Evolutionary conservation across 2,888 invertebrate genomes (phyloP), one percentile per base, ranked within the genome.

Genomic region (Brachyptera risi): DNA sequence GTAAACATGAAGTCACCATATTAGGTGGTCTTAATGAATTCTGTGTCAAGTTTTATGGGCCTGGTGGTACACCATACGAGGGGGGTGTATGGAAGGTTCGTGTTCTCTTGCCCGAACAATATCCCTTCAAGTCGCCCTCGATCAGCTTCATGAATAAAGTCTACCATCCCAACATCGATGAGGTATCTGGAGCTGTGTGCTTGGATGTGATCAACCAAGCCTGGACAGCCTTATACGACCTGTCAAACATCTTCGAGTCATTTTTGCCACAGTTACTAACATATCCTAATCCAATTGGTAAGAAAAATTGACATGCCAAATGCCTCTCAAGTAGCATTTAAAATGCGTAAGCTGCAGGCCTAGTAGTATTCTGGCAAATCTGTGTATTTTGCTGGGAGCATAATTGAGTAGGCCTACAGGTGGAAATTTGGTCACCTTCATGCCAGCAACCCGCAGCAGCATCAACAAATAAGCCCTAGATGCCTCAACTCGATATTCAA

Each of bases 271-370:
- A 99, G 80, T 82, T 99, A 76, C 83, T 99, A 75, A 96, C 97
- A 70, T 99, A 99, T 82, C 99, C 99, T 54, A 99, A 99, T 81
- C 98, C 99, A 59, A 96, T 96, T 71, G 99, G n/a, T n/a, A n/a
- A n/a, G n/a, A n/a, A n/a, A n/a, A n/a, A n/a, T n/a, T n/a, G n/a
- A n/a, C n/a, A n/a, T n/a, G n/a, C n/a, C n/a, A n/a, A n/a, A n/a
- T n/a, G n/a, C n/a, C n/a, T n/a, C n/a, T n/a, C n/a, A n/a, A n/a
- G n/a, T n/a, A n/a, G n/a, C n/a, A n/a, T n/a, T n/a, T n/a, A n/a
- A n/a, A n/a, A n/a, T n/a, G n/a, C n/a, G n/a, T n/a, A n/a, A n/a
- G n/a, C n/a, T n/a, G n/a, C n/a, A n/a, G n/a, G n/a, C n/a, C n/a
- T n/a, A n/a, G n/a, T n/a, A n/a, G n/a, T n/a, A n/a, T n/a, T n/a